Evolutionary conservation across 2,888 invertebrate species (phyloP).

Genomic region (Lasiommata megera): DNA sequence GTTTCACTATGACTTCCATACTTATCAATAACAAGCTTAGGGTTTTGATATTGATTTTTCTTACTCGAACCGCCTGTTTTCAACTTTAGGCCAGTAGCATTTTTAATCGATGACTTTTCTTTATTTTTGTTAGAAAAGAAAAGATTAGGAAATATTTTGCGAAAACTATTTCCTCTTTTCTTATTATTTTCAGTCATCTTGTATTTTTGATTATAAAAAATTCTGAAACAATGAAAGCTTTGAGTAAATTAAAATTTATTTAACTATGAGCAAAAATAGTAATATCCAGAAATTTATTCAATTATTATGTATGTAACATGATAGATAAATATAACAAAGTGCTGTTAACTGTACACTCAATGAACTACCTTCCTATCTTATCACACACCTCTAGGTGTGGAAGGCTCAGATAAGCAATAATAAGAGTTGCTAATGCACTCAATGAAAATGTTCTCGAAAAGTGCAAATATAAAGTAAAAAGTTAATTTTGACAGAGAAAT

Average conservation of each 20-base stretch:
- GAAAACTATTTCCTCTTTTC: slow-evolving; percentile 63
- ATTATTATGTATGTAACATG: background rate
- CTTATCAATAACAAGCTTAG: slow-evolving; percentile 46
- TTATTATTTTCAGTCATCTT: slow-evolving; percentile 59
- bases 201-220: slow-evolving; percentile 23
- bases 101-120: slow-evolving; percentile 47
- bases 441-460: no score
- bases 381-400: no score
- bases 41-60: slow-evolving; percentile 61
- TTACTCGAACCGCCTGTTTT: slow-evolving; percentile 37
- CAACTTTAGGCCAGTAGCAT: slow-evolving; percentile 36
- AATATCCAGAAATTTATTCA: no score
- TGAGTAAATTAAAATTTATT: background rate
- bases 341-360: no score
- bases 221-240: slow-evolving; percentile 38
- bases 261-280: no score
- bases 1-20: slow-evolving; percentile 42
- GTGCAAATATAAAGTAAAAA: no score
- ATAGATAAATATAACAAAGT: background rate
- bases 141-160: slow-evolving; percentile 62
- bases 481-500: no score
- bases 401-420: no score
- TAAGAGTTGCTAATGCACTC: no score
- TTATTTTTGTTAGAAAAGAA: slow-evolving; percentile 63
- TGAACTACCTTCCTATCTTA: no score